These are phyloP conservation scores for Acanthopagrus latus DNA, from an alignment of 2,797 vertebrate genomes.

Conservation along the genomic window DNA sequence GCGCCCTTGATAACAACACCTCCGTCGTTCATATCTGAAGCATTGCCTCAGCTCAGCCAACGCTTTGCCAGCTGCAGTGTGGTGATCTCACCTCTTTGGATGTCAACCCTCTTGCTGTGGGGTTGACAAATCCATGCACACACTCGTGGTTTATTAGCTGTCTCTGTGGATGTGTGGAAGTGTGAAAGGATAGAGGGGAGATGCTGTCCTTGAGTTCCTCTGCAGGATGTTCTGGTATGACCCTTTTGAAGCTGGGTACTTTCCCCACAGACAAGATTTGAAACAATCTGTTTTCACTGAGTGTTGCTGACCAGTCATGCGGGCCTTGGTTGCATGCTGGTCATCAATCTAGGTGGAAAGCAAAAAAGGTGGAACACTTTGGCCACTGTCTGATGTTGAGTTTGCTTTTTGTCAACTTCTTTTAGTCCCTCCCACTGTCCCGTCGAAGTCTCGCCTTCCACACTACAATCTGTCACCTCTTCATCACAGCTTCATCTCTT, in stretches of 20 bases:
- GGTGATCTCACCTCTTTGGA: slow-evolving; percentile 72
- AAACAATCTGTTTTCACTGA: too few species aligned
- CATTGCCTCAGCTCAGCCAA: slow-evolving; percentile 67
- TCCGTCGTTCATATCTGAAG: slow-evolving; percentile 72
- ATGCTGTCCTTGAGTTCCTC: slow-evolving; percentile 34
- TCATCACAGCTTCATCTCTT: too few species aligned
- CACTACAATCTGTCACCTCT: too few species aligned
- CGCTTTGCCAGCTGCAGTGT: slow-evolving; percentile 63
- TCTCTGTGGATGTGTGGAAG: slow-evolving; percentile 15
- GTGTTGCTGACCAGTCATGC: too few species aligned
- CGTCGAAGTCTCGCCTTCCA: too few species aligned
- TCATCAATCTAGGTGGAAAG: too few species aligned
- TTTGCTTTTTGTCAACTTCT: too few species aligned
- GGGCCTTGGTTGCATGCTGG: too few species aligned
- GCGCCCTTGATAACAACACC: slow-evolving; percentile 65
- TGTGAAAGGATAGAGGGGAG: slow-evolving; percentile 30
- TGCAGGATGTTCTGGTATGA: slow-evolving; percentile 49
- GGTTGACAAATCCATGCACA: slow-evolving; percentile 36
- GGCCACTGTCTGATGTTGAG: too few species aligned
- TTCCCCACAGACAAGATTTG: slow-evolving; percentile 3
- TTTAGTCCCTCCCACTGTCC: too few species aligned
- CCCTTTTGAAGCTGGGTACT: slow-evolving; percentile 50
- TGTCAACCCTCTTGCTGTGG: slow-evolving; percentile 41
- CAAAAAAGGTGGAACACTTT: too few species aligned
- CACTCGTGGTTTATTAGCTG: slow-evolving; percentile 8